A percentile compares a stretch with the other conserved stretches of the same genome.
Conservation (phyloP, 1,140 invertebrate species). For the Oscheius sp. region DNA sequence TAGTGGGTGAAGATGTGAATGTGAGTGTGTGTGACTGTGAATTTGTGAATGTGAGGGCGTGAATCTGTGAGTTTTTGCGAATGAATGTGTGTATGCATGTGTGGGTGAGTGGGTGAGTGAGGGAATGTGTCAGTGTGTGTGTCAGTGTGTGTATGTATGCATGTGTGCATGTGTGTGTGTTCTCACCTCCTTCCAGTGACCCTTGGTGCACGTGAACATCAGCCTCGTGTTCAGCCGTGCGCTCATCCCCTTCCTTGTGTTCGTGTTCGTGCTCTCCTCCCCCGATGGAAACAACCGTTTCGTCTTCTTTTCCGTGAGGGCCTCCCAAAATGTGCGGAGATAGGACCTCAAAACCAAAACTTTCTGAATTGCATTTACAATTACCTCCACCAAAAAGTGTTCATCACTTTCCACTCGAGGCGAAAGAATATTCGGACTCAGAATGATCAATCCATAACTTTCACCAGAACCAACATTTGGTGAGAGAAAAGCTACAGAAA, state of each 20-base stretch:
- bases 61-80: no score
- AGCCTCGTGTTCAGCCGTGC: slow-evolving; percentile 7
- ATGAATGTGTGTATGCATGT: no score
- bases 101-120: no score
- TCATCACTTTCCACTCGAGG: slow-evolving; percentile 39
- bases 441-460: slow-evolving; percentile 30
- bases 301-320: slow-evolving; percentile 28
- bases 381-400: slow-evolving; percentile 35
- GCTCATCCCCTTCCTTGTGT: neutral
- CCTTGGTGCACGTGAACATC: neutral
- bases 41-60: no score
- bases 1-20: no score
- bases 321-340: slow-evolving; percentile 41
- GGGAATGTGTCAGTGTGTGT: no score
- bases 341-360: slow-evolving; percentile 29
- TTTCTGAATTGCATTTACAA: slow-evolving; percentile 13
- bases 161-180: neutral
- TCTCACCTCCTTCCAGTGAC: neutral
- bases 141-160: no score
- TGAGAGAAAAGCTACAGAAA: slow-evolving; percentile 32
- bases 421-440: slow-evolving; percentile 40
- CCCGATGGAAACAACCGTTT: slow-evolving; percentile 17
- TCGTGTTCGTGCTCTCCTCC: slow-evolving; percentile 27
- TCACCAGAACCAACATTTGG: slow-evolving; percentile 35
- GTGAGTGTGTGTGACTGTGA: no score